A percentile compares a stretch with the other conserved stretches of the same genome.
Conservation (phyloP, 2,888 invertebrate genomes). For the Sphaerophoria rueppellii region DNA sequence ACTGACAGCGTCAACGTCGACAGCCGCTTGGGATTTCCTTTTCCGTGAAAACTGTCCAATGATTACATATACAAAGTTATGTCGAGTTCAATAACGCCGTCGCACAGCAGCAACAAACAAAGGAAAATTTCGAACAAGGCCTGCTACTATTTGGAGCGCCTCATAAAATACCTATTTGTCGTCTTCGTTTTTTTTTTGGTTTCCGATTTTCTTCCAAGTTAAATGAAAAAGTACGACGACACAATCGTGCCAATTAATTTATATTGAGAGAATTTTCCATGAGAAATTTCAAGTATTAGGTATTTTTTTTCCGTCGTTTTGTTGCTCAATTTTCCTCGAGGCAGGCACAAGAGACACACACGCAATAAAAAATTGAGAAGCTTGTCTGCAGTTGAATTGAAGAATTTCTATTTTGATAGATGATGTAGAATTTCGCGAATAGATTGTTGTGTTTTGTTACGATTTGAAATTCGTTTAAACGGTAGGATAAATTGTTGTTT, state of each 20-base stretch:
- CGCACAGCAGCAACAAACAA: conserved; percentile 49
- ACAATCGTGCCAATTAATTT: conserved; percentile 21
- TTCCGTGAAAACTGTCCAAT: conserved; percentile 71
- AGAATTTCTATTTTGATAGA: conserved; percentile 21
- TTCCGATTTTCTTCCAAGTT: conserved; percentile 12
- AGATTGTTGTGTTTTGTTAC: neutral
- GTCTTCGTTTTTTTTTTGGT: neutral
- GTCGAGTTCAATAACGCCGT: conserved; percentile 15
- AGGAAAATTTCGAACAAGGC: conserved; percentile 32
- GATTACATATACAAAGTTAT: conserved; percentile 56
- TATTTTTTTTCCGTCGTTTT: conserved; percentile 40
- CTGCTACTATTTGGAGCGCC: conserved; percentile 1
- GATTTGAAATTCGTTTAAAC: conserved; percentile 36
- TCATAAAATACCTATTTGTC: conserved; percentile 47
- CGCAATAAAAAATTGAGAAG: conserved; percentile 27
- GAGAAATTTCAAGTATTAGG: conserved; percentile 50
- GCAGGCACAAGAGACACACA: conserved; percentile 48
- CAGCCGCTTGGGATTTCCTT: conserved; percentile 63
- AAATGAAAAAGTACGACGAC: conserved; percentile 31
- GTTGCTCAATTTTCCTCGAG: conserved; percentile 10
- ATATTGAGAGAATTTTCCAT: conserved; percentile 53
- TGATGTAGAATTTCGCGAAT: conserved; percentile 11
- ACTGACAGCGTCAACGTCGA: conserved; percentile 27
- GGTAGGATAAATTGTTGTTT: conserved; percentile 40
- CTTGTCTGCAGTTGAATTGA: conserved; percentile 36